Base-by-base conservation (phyloP, 2,113 vertebrate genomes). In the Odocoileus virginianus region DNA sequence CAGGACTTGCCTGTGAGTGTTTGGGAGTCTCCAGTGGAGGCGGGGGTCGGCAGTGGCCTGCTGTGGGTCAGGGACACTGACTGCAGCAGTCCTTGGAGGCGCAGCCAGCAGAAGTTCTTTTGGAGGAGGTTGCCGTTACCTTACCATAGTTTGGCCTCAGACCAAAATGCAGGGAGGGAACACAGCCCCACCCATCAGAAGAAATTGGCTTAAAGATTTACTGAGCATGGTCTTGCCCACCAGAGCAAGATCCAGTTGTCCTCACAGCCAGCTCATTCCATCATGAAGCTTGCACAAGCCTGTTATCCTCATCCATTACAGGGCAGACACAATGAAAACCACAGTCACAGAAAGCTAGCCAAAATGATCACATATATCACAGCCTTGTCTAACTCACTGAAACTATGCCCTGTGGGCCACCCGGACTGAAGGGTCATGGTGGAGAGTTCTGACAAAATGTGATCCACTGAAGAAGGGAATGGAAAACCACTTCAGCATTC, bases 1-100 rank as follows among this genome's bases (percentile, higher is more conserved):
- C 67, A 71, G 36, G n/a, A 71, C 67, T 23, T 71, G n/a, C n/a
- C 67, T 71, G 67, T 23, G 67, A 71, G n/a, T 36, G 17, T 36
- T 21, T 21, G 9, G n/a, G 19, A 12, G n/a, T 23, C 67, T 71
- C 67, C n/a, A 23, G 19, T 23, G n/a, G n/a, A 36, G n/a, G 67
- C 0, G 2, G 12, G 4, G 67, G n/a, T 71, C 5, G 10, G 23
- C 67, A 36, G n/a, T 0, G 9, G n/a, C n/a, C 67, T 71, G n/a
- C 19, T 71, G 19, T 71, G n/a, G n/a, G n/a, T 71, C 64, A 36
- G n/a, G 67, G 67, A 23, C 19, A 12, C 23, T 23, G 64, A 36
- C 19, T 36, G 9, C 19, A 36, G n/a, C n/a, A 71, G 3, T 71
- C 64, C 17, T 36, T 5, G 9, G 64, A 36, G 64, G 10, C 64